Base-by-base conservation (phyloP, 2,888 invertebrate species). In the Trisateles emortualis region DNA sequence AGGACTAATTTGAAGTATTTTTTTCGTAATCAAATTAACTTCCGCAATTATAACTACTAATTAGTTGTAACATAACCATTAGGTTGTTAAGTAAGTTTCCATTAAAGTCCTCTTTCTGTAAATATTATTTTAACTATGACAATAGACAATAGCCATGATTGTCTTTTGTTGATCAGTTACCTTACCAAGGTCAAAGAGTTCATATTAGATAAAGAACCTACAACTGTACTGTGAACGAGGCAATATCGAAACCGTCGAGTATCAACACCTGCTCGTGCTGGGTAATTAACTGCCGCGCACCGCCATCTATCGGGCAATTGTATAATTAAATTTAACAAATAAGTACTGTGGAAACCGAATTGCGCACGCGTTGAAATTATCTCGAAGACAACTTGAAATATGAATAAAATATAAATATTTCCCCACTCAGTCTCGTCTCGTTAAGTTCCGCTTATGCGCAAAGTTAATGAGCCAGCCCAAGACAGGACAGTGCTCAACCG, bases 381-480 rank as follows among this genome's bases (percentile, higher is more conserved):
- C 61, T 66, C 32, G 52, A 68, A 69, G 68, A 74, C 74, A 72
- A 73, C 68, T 69, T 66, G 72, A 75, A 66, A 68, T 76, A 74
- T 76, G 70, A 75, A 73, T 77, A 69, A 68, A 70, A 69, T 75
- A 66, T 68, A 66, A 72, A 72, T 68, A 69, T 66, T 70, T 66
- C 61, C 66, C 59, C 60, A 63, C 59, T 59, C 54, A 59, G 66
- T 66, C 64, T 72, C 74, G 68, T 69, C 71, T 71, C 66, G 64
- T 67, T 72, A 64, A 72, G 79, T 76, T 77, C 76, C 77, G 76
- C 79, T 78, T 74, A 74, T 76, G 78, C 74, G 62, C 74, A 65
- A 76, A 78, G 72, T 83, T 88, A 88, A 87, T 87, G 87, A 87
- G 86, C 75, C 74, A 69, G 71, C 70, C 67, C 60, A 72, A 74